Percentiles rank a stretch among this genome's conserved stretches.
Evolutionary conservation across 2,797 vertebrate species (phyloP).

Genomic region (Hapalemur alaotrensis): DNA sequence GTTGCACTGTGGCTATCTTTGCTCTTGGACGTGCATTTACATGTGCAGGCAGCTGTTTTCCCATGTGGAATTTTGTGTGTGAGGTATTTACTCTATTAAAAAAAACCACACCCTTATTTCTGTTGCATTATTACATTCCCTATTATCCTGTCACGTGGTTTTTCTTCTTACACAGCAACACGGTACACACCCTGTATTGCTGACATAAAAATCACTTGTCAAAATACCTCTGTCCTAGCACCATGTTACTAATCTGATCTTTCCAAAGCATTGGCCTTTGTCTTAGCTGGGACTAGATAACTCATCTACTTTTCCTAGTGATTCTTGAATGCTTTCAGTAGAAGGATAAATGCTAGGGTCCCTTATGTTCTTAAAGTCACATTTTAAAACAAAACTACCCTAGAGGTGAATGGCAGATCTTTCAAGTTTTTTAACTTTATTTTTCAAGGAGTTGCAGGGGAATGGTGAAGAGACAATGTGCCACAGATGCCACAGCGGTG

Average conservation of each 20-base stretch:
- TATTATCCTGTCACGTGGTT: conserved; percentile 51
- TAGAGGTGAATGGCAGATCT: not conserved
- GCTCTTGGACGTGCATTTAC: conserved; percentile 54
- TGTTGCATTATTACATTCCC: conserved; percentile 59
- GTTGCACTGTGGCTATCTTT: conserved; percentile 10
- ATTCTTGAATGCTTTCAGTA: not conserved
- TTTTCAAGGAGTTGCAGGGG: not conserved
- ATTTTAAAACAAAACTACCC: conserved; percentile 31
- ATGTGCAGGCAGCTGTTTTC: conserved; percentile 49
- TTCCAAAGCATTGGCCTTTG: conserved; percentile 35
- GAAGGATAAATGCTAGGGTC: not conserved
- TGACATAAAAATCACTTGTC: conserved; percentile 69
- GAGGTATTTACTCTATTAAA: conserved; percentile 60
- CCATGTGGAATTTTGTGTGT: conserved; percentile 52
- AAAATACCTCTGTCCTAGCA: conserved; percentile 45
- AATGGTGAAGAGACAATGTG: not conserved
- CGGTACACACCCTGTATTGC: conserved; percentile 67
- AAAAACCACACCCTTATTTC: conserved; percentile 72
- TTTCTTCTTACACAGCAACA: conserved; percentile 19
- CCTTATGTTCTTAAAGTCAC: conserved; percentile 14
- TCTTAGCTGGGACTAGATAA: not conserved
- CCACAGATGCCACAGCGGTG: rapidly evolving
- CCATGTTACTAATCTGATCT: not conserved
- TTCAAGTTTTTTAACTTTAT: conserved; percentile 2
- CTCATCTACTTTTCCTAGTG: not conserved